Base-by-base conservation (phyloP, 2,888 invertebrate genomes). In the Imbricaverruca yamaguchii region DNA sequence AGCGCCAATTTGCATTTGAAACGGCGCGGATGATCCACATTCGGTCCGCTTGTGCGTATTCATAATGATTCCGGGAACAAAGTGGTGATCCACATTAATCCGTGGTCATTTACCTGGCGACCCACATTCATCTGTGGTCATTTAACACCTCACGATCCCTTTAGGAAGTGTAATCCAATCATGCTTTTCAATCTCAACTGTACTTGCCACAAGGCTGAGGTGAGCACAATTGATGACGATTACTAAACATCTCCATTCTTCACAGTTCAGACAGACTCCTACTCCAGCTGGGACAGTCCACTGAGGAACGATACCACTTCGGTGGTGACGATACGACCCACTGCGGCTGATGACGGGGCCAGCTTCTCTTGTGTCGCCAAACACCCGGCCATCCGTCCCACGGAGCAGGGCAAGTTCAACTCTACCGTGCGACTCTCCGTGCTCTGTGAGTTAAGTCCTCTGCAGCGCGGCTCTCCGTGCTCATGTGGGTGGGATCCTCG, bases 281-380 rank as follows among this genome's bases (percentile, higher is more conserved):
- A 18, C 61, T 61, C 61, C 18, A 18, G 61, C 61, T 81, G 80
- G 18, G 79, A 61, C 56, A 59, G 63, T 21, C 23, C 81, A 3
- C 10, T 23, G 23, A 69, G 81, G 12, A 80, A 82, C 69, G 80
- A 67, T 57, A 80, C 56, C 55, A 81, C 80, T n/a, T 80, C 82
- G 80, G 86, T 85, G 81, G 86, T 88, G 65, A 86, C 85, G 61
- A 84, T 88, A 77, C 92, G 92, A 85, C 94, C 96, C 8, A 91
- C 92, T 11, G 90, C 94, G 0, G 94, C 94, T 83, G 96, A 96
- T 87, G 95, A 96, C 86, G 93, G 93, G 85, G 93, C 93, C 12
- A 93, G 93, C 86, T 96, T 95, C 87, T 93, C 94, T 4, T 96
- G 96, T 87, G 94, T 95, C 86, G 96, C 95, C 0, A 90, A 92